Base-by-base conservation (phyloP, 2,888 invertebrate species). In the Pollenia angustigena region DNA sequence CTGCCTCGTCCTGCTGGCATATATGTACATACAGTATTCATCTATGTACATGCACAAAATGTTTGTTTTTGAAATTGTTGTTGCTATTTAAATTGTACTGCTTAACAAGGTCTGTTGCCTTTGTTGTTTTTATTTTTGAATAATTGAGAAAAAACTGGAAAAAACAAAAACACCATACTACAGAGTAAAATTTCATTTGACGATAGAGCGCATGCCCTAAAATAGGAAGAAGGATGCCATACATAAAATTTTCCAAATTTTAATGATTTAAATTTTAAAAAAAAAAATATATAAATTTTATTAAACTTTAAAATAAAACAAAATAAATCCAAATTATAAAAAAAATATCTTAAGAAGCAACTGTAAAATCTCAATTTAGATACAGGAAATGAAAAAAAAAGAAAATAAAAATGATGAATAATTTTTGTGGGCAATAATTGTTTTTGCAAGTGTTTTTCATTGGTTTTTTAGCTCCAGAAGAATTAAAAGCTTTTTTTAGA, bases 61-160 rank as follows among this genome's bases (percentile, higher is more conserved):
- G 4, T 16, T 66, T 48, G 50, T 69, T n/a, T 66, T 71, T 52
- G 58, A 44, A 12, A 14, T n/a, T 58, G 56, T 68, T 62, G 71
- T 64, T 72, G 62, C 54, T 40, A n/a, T 71, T 71, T 62, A 60
- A 56, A 54, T 66, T 64, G 14, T 81, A 60, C 72, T 75, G 69
- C 80, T 80, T 56, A 79, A 79, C 85, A 85, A 85, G 81, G 85
- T 81, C 81, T 81, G 81, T 72, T 84, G 72, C 14, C 60, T 84
- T 79, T 54, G 68, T 80, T 80, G 64, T 32, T 81, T 66, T 74
- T 50, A 18, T 71, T 71, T 75, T 69, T 85, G 46, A 3, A 75
- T 58, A 75, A 76, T 64, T 66, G 72, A 81, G 72, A 74, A 46
- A 46, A 14, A 16, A 60, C 23, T 2, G 9, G 10, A 60, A 68